A percentile compares a stretch with the other conserved stretches of the same genome.
These are phyloP conservation scores for Nannoperca australis DNA, from an alignment of 2,797 vertebrate species.

Conservation along the genomic window DNA sequence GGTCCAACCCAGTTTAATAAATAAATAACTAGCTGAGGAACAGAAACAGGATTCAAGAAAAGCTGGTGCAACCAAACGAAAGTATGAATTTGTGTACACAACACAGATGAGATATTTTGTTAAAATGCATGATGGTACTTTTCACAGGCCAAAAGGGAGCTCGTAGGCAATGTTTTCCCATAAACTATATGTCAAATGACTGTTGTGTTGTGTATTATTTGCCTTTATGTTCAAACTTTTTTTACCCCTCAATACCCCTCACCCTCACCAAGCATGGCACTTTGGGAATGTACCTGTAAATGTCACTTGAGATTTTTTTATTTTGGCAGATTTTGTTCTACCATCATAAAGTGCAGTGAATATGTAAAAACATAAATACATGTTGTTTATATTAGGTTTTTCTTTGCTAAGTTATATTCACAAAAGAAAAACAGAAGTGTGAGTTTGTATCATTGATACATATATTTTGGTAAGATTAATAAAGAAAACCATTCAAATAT, in stretches of 20 bases:
- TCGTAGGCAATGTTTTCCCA: conserved; percentile 55
- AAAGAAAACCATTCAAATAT: conserved; percentile 52
- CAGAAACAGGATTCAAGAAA: conserved; percentile 11
- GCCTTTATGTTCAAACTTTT: conserved; percentile 58
- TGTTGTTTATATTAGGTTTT: conserved; percentile 70
- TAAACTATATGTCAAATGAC: conserved; percentile 49
- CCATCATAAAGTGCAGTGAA: conserved; percentile 71
- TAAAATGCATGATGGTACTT: conserved; percentile 46
- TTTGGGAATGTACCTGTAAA: conserved; percentile 69
- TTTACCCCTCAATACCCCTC: conserved; percentile 45
- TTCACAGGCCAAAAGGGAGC: conserved; percentile 66
- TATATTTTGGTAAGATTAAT: conserved; percentile 77
- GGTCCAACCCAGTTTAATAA: background rate
- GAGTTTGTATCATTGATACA: conserved; percentile 73
- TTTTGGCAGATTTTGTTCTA: conserved; percentile 57
- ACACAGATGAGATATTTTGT: conserved; percentile 20
- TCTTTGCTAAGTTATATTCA: conserved; percentile 66
- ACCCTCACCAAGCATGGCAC: conserved; percentile 62
- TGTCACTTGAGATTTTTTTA: conserved; percentile 53
- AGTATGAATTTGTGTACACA: conserved; percentile 18
- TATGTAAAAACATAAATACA: conserved; percentile 62
- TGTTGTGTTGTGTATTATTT: conserved; percentile 57
- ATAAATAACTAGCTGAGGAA: background rate
- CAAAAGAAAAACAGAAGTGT: conserved; percentile 60
- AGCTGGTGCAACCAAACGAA: conserved; percentile 38